phyloP scores from a whole-genome alignment of 2,797 vertebrate genomes.

The Otolemur crassicaudatus region DNA sequence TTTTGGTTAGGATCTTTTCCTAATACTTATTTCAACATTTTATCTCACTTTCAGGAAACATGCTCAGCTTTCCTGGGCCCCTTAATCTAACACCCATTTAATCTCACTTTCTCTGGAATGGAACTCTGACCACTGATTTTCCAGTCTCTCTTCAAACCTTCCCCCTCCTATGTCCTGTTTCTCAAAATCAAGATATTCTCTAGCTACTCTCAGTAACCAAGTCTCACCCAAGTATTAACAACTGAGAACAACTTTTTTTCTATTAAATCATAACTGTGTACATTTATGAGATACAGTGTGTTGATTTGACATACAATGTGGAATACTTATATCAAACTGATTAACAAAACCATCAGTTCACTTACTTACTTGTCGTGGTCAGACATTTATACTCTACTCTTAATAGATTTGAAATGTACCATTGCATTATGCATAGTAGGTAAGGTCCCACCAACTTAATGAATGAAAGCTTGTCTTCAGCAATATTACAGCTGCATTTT shows the following conservation, averaged over 20 bases:
- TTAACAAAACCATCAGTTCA: too few relatives aligned
- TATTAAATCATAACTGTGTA: too few relatives aligned
- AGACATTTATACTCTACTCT: too few relatives aligned
- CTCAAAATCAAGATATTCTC: slow-evolving; percentile 17
- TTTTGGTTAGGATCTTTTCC: slow-evolving; percentile 4
- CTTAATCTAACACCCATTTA: not conserved
- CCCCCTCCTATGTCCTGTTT: not conserved
- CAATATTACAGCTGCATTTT: not conserved
- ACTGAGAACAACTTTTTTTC: not conserved
- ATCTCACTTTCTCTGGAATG: not conserved
- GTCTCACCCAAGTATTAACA: not conserved
- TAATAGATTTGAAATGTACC: too few relatives aligned
- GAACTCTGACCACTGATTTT: not conserved
- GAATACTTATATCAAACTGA: too few relatives aligned
- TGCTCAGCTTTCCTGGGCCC: not conserved
- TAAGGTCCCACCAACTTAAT: too few relatives aligned
- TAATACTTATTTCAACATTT: not conserved
- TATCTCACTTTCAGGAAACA: slow-evolving; percentile 16
- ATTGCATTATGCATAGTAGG: too few relatives aligned
- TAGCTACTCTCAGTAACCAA: slow-evolving; percentile 2
- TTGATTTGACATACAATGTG: too few relatives aligned
- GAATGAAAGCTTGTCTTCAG: not conserved
- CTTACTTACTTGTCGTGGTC: too few relatives aligned
- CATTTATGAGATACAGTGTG: too few relatives aligned
- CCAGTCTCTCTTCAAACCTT: not conserved